Conservation (phyloP, 2,888 invertebrate genomes). For the Drosophila putrida region DNA sequence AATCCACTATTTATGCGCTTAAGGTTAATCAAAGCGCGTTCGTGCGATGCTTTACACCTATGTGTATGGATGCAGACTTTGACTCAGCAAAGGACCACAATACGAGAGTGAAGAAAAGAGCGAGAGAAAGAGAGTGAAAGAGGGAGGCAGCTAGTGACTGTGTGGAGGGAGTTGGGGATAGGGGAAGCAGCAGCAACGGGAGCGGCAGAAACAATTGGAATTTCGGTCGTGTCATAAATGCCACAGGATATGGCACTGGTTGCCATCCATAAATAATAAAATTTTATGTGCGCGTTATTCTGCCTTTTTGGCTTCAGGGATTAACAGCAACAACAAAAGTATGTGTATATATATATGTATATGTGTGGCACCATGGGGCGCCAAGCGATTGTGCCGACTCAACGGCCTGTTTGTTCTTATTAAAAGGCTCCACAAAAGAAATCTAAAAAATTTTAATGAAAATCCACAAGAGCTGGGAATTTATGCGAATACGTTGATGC, state of each 20-base stretch:
- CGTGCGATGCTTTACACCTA: conserved; percentile 76
- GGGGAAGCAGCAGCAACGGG: conserved; percentile 27
- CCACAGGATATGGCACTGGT: conserved; percentile 73
- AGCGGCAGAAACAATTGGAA: conserved; percentile 77
- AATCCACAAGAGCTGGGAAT: conserved; percentile 66
- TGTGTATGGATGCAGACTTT: conserved; percentile 28
- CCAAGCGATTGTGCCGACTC: conserved; percentile 81
- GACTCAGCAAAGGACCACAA: conserved; percentile 23
- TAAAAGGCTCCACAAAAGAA: conserved; percentile 51
- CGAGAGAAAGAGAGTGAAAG: background rate
- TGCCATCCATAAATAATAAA: conserved; percentile 81
- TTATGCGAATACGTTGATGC: conserved; percentile 54
- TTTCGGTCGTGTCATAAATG: conserved; percentile 79
- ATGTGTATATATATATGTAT: background rate
- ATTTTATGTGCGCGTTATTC: conserved; percentile 69
- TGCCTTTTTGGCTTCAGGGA: conserved; percentile 69
- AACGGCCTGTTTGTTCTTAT: conserved; percentile 81
- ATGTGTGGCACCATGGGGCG: conserved; percentile 74
- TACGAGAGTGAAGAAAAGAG: conserved; percentile 10
- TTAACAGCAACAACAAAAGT: conserved; percentile 52
- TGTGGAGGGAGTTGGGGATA: conserved; percentile 5
- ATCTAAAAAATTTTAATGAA: conserved; percentile 78
- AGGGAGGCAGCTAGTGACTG: background rate
- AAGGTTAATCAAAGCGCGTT: conserved; percentile 82
- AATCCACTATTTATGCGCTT: conserved; percentile 83